Base-by-base conservation (phyloP, 1,140 invertebrate genomes). In the Pseudoatta argentina region DNA sequence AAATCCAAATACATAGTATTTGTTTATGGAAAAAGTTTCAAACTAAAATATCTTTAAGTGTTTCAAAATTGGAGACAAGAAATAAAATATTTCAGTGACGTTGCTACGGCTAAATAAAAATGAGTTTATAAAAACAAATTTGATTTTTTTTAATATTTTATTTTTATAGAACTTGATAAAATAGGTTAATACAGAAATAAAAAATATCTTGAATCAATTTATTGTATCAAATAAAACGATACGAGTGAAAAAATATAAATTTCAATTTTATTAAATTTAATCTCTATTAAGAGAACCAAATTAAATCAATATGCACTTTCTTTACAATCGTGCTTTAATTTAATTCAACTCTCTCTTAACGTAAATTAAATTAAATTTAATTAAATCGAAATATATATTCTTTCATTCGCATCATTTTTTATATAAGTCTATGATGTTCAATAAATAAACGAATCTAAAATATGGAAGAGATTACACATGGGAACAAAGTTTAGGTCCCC, bases 381-480 rank as follows among this genome's bases (percentile, higher is more conserved):
- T 64, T n/a, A 34, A 30, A 73, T 18, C 27, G 12, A n/a, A 10
- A 16, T 24, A 39, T 24, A 18, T n/a, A 8, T 75, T 57, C 34
- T 21, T 16, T 57, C 30, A 39, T 14, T 44, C 7, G 16, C 2
- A 34, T 1, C 6, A 51, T 0, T 27, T 27, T 27, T 18, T 16
- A 39, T 8, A 12, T 53, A 30, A 63, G 63, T 64, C 7, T 30
- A 24, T 48, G 14, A 21, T 8, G 18, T 5, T 59, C 12, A 21
- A 48, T 72, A 24, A 82, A 82, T 14, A 12, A 2, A 18, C 24
- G 64, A 61, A 16, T 73, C 8, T 61, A 24, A 83, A 75, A 63
- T 61, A 61, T 16, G 34, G 24, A 71, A 48, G 57, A 48, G 69
- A 61, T 83, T 83, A 83, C 69, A 75, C 18, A 7, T 27, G 39